Conservation (phyloP, 2,888 invertebrate genomes). For the Calameuta idolon region DNA sequence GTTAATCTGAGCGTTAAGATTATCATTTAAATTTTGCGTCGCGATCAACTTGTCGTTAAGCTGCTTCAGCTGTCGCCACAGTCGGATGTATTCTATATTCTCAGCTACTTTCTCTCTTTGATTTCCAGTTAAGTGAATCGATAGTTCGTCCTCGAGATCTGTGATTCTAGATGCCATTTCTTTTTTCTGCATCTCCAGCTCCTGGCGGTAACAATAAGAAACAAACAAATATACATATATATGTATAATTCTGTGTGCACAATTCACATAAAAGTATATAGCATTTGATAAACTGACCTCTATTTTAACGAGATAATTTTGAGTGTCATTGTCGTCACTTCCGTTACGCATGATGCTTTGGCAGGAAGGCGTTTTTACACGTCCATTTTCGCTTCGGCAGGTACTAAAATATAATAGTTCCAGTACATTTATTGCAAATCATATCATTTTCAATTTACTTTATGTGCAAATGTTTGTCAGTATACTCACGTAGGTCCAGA, state of each 20-base stretch:
- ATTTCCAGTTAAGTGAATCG: conserved; percentile 36
- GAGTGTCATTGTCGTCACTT: conserved; percentile 42
- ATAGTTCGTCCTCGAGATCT: conserved; percentile 53
- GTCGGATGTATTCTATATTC: conserved; percentile 60
- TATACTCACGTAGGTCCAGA: conserved; percentile 55
- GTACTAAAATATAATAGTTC: conserved; percentile 46
- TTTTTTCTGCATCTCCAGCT: conserved; percentile 52
- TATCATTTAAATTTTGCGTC: conserved; percentile 46
- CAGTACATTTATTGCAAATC: not conserved
- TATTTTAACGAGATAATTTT: conserved; percentile 46
- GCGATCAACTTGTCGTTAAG: conserved; percentile 53
- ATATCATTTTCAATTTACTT: not conserved
- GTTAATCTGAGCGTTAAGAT: conserved; percentile 47
- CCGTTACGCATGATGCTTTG: conserved; percentile 36
- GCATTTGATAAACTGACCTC: conserved; percentile 37
- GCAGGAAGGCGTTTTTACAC: conserved; percentile 47
- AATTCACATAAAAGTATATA: not conserved
- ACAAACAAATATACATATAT: not conserved
- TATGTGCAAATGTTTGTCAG: not conserved
- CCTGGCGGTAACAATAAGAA: conserved; percentile 32
- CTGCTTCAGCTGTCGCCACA: conserved; percentile 60
- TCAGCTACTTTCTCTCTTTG: conserved; percentile 58
- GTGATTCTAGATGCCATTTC: conserved; percentile 46
- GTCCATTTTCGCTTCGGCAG: conserved; percentile 57
- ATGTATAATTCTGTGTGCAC: not conserved